Conservation (phyloP, 2,888 invertebrate species). For the Cryptus viduatorius region DNA sequence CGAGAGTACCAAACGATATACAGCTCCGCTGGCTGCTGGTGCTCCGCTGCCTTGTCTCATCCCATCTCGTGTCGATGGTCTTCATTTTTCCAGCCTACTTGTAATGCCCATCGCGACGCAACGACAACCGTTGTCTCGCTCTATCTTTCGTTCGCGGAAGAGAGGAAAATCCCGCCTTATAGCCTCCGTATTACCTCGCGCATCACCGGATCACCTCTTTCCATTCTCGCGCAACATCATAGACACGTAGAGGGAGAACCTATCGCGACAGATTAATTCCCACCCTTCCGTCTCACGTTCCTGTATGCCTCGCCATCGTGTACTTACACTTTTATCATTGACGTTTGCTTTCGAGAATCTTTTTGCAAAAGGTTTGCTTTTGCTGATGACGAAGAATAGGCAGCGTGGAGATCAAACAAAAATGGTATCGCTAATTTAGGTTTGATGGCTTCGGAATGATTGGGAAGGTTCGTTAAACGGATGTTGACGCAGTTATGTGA, state of each 20-base stretch:
- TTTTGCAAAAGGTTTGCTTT: neutral
- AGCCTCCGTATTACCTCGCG: slow-evolving; percentile 60
- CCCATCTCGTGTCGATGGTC: slow-evolving; percentile 75
- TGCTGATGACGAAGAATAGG: neutral
- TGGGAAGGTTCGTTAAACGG: no score
- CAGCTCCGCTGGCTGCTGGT: slow-evolving; percentile 48
- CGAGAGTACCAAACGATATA: slow-evolving; percentile 27
- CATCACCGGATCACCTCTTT: slow-evolving; percentile 13
- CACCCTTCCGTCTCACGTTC: slow-evolving; percentile 1
- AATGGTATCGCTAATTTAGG: no score
- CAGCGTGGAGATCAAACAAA: no score
- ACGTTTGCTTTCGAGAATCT: neutral
- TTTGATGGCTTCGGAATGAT: no score
- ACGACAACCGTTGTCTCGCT: neutral
- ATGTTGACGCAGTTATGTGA: no score
- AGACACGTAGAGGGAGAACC: neutral
- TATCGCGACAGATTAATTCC: slow-evolving; percentile 18
- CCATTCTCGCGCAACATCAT: slow-evolving; percentile 29
- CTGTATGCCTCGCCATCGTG: neutral
- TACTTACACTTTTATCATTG: neutral
- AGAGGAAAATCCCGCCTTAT: slow-evolving; percentile 35
- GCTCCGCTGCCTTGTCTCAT: slow-evolving; percentile 65
- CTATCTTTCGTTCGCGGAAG: slow-evolving; percentile 35
- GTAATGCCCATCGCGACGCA: slow-evolving; percentile 65
- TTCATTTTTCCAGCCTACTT: slow-evolving; percentile 71